These are phyloP conservation scores for Sebastolobus altivelis DNA, from an alignment of 2,797 vertebrate species.

Conservation along the genomic window DNA sequence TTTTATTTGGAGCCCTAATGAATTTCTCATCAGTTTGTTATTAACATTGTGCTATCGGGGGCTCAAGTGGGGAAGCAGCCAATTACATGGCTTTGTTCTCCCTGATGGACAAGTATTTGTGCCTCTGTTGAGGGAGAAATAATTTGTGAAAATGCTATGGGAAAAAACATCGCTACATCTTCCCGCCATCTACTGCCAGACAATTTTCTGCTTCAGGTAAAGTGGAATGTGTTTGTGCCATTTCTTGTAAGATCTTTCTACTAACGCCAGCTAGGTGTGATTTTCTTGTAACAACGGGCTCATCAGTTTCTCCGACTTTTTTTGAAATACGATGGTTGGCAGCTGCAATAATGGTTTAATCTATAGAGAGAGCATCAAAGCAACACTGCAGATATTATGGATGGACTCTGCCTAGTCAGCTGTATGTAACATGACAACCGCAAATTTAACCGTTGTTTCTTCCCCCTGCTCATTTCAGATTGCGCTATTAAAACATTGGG, in stretches of 20 bases:
- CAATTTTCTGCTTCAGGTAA: constrained; percentile 72
- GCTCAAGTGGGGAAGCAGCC: constrained; percentile 78
- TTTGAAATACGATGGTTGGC: constrained; percentile 21
- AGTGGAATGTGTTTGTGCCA: constrained; percentile 51
- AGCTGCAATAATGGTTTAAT: constrained; percentile 38
- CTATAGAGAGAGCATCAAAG: constrained; percentile 37
- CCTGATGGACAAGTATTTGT: constrained; percentile 79
- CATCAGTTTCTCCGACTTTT: constrained; percentile 24
- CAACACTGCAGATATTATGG: background rate
- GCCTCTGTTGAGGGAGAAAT: constrained; percentile 68
- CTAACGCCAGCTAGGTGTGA: constrained; percentile 41
- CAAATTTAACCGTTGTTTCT: constrained; percentile 16
- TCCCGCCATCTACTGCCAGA: constrained; percentile 41
- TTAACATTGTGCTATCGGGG: constrained; percentile 82
- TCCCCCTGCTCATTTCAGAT: constrained; percentile 8
- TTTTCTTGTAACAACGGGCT: constrained; percentile 41
- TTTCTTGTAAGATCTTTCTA: constrained; percentile 52
- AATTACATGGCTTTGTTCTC: constrained; percentile 82
- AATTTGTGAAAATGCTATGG: constrained; percentile 60
- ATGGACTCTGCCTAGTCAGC: constrained; percentile 18
- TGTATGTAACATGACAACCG: constrained; percentile 7
- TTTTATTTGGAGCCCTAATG: constrained; percentile 86
- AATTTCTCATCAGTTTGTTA: constrained; percentile 88
- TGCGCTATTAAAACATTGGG: constrained; percentile 9
- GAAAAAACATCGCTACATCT: constrained; percentile 55